Percentiles rank a stretch among this genome's conserved stretches.
These are phyloP conservation scores for Drosophila funebris DNA, from an alignment of 1,140 invertebrate genomes.

Conservation along the genomic window DNA sequence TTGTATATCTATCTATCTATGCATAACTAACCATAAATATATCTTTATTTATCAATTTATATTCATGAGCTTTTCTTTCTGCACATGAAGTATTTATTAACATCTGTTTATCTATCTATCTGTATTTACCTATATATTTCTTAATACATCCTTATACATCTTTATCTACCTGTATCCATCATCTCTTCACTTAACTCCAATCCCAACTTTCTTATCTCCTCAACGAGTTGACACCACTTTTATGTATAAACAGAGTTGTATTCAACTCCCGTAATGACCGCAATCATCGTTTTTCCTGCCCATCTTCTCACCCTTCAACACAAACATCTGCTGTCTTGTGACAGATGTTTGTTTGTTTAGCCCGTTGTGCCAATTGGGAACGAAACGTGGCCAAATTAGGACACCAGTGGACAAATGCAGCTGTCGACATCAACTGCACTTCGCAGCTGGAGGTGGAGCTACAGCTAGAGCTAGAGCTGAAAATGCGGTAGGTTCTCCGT, in stretches of 20 bases:
- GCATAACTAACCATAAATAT: no score
- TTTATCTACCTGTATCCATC: neutral
- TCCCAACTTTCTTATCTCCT: neutral
- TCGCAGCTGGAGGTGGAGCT: conserved; percentile 8
- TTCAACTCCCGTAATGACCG: conserved; percentile 43
- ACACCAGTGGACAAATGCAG: conserved; percentile 53
- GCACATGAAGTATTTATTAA: no score
- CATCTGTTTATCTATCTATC: no score
- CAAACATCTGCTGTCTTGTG: neutral
- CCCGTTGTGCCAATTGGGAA: conserved; percentile 62
- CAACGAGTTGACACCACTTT: conserved; percentile 23
- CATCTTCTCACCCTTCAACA: neutral
- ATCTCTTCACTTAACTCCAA: neutral
- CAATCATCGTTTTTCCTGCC: conserved; percentile 26
- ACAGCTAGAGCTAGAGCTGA: conserved; percentile 9
- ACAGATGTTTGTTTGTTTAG: conserved; percentile 56
- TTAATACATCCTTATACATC: neutral
- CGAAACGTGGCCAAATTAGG: conserved; percentile 72
- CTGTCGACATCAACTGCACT: conserved; percentile 18
- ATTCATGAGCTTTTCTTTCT: no score
- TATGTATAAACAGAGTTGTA: conserved; percentile 17
- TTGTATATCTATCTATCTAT: no score
- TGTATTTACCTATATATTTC: no score
- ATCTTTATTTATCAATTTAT: no score
- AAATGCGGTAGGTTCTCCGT: conserved; percentile 11